Evolutionary conservation across 2,113 vertebrate species (phyloP).

Genomic region (Psilopogon haemacephalus): DNA sequence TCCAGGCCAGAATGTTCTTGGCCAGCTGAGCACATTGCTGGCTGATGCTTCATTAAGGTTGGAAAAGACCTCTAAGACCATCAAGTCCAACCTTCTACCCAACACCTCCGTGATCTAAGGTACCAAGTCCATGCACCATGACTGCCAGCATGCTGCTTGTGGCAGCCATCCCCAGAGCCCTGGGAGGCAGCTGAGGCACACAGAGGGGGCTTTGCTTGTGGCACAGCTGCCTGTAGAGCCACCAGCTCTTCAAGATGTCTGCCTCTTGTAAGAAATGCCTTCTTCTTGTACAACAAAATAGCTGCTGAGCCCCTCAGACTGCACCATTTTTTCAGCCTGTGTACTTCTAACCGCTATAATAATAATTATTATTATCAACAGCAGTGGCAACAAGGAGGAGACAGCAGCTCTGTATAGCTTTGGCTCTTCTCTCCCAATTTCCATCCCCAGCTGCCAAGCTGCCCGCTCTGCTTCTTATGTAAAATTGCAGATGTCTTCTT

Average conservation of each 20-base stretch:
- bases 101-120: no score
- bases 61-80: no score
- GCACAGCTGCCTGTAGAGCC: neutral
- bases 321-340: neutral
- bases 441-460: conserved; percentile 76
- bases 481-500: conserved; percentile 88
- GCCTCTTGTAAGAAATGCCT: neutral
- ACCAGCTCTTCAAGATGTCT: neutral
- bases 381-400: conserved; percentile 64
- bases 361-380: conserved; percentile 62
- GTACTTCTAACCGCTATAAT: conserved; percentile 35
- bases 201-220: neutral
- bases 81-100: no score
- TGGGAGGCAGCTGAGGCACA: neutral
- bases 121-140: fast-evolving
- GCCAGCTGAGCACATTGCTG: no score
- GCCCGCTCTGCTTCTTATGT: conserved; percentile 78
- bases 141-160: neutral
- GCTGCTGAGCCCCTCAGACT: neutral
- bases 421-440: conserved; percentile 74
- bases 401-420: conserved; percentile 58
- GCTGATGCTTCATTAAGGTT: no score
- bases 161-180: neutral
- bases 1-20: no score
- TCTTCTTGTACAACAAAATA: neutral